These are phyloP conservation scores for Aricia artaxerxes DNA, from an alignment of 2,888 invertebrate species.

Conservation along the genomic window DNA sequence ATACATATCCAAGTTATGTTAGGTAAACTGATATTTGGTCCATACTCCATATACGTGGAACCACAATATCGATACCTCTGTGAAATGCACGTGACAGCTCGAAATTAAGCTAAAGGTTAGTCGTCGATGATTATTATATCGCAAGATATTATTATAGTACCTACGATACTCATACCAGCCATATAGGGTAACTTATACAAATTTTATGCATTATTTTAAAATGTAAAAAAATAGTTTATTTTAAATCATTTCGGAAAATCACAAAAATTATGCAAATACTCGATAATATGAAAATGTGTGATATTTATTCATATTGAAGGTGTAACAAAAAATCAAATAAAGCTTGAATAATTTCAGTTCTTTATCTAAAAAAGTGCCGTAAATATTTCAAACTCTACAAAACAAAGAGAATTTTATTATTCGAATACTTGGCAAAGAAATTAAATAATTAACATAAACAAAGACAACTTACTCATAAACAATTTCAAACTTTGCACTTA, in stretches of 20 bases:
- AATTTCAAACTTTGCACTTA: constrained; percentile 45
- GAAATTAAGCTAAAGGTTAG: background rate
- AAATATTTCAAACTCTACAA: constrained; percentile 1
- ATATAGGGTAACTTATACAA: too few relatives aligned
- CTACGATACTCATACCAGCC: too few relatives aligned
- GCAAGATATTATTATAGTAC: background rate
- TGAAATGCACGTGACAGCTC: background rate
- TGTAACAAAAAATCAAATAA: background rate
- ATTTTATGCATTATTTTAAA: background rate
- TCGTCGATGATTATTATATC: background rate
- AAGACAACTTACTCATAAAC: constrained; percentile 40
- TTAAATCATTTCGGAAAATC: too few relatives aligned
- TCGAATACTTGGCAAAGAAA: constrained; percentile 32
- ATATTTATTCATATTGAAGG: background rate
- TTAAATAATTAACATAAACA: constrained; percentile 39
- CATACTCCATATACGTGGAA: background rate
- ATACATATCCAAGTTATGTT: background rate
- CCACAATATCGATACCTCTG: background rate
- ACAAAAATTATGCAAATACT: background rate
- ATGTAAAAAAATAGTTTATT: background rate
- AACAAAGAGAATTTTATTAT: background rate
- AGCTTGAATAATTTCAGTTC: background rate
- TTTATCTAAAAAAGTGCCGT: background rate
- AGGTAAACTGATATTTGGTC: background rate
- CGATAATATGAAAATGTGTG: background rate